Base-by-base conservation (phyloP, 2,797 vertebrate genomes). In the Sternarchorhynchus goeldii region DNA sequence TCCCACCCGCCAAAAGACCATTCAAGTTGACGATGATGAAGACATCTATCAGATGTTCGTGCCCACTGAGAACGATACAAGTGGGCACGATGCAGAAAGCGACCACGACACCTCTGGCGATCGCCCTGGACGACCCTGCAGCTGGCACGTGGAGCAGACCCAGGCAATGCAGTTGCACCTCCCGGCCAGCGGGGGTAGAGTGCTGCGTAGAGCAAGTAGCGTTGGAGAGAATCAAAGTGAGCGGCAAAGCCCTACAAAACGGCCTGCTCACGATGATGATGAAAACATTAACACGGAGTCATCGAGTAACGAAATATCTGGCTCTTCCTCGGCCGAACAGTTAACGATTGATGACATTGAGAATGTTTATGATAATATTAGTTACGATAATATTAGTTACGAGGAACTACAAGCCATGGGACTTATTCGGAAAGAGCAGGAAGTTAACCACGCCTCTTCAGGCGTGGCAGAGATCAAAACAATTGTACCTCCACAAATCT, bases 41-140 rank as follows among this genome's bases (percentile, higher is more conserved):
- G 96, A 98, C 0, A 97, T 99, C 81, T 99, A 98, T 86, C 97
- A 98, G 86, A 95, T 96, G 96, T 98, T 99, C 81, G 86, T 98
- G 77, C 95, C 96, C 0, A 95, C 96, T 0, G 92, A 93, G 34
- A 88, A 80, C 0, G 91, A 93, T 0, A 41, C 39, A 4, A 77
- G 76, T 60, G 90, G 81, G 29, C 84, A 0, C 83, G 90, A 78
- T 89, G 84, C 85, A 65, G 94, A 87, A 79, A 94, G 88, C 4
- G 85, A 83, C 36, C 57, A 87, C n/a, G 82, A 82, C 14, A 21
- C 88, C 8, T 80, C 85, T 0, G 79, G 78, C 4, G 87, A 85
- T 78, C 85, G 34, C 77, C 86, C 94, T 0, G 93, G 93, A 39
- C 93, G 96, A 17, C 97, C 97, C 0, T 97, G 95, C 87, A 98